Conservation (phyloP, 2,888 invertebrate genomes). For the Temnothorax rugatulus region DNA sequence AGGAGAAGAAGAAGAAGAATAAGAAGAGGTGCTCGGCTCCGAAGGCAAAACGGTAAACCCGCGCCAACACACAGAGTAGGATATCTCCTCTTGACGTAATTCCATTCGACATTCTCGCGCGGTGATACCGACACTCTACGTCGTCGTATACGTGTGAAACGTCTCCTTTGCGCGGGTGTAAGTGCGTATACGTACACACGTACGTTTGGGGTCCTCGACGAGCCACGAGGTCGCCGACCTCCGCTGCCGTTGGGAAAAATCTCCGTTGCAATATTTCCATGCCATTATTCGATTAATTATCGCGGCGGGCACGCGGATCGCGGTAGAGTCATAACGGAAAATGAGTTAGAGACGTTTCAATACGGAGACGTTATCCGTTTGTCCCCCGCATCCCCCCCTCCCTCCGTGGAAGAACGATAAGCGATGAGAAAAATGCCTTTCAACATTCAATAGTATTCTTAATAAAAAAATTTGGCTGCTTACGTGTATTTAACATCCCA, state of each 20-base stretch:
- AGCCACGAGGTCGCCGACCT: slow-evolving; percentile 68
- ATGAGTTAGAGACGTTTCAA: slow-evolving; percentile 26
- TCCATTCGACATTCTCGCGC: slow-evolving; percentile 76
- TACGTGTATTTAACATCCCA: not conserved
- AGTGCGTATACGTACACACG: not conserved
- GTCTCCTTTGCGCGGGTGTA: not conserved
- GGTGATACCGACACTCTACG: slow-evolving; percentile 67
- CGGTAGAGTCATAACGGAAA: slow-evolving; percentile 28
- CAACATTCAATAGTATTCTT: not conserved
- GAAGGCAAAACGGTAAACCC: slow-evolving; percentile 75
- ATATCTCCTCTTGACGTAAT: slow-evolving; percentile 76
- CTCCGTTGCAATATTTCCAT: slow-evolving; percentile 65
- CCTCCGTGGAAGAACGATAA: not conserved
- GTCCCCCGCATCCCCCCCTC: not conserved
- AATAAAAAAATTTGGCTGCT: not conserved
- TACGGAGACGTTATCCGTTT: slow-evolving; percentile 9
- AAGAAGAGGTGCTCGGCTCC: slow-evolving; percentile 57
- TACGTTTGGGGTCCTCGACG: slow-evolving; percentile 61
- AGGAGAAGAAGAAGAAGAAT: slow-evolving; percentile 39
- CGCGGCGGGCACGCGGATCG: slow-evolving; percentile 30
- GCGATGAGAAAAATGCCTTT: not conserved
- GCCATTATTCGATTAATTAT: slow-evolving; percentile 72
- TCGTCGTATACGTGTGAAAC: slow-evolving; percentile 1
- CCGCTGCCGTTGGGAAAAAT: slow-evolving; percentile 59
- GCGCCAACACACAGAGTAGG: slow-evolving; percentile 67